Base-by-base conservation (phyloP, 2,888 invertebrate genomes). In the Craniophora ligustri region DNA sequence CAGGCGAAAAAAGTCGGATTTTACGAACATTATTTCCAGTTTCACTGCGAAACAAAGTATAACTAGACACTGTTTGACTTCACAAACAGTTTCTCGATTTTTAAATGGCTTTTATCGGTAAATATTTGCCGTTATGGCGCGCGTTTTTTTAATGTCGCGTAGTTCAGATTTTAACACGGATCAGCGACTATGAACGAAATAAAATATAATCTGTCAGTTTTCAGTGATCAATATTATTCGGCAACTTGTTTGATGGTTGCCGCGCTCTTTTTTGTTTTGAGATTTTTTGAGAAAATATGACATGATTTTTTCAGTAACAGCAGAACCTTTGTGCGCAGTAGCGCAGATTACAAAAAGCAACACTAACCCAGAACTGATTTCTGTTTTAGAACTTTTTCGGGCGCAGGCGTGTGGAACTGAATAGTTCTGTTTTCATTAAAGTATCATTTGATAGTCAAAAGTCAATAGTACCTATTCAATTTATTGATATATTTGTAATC, bases 181-280 rank as follows among this genome's bases (percentile, higher is more conserved):
- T 47, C 42, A 58, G 18, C 15, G 48, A 50, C 48, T 58, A 46
- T 58, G 58, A 48, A 57, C 41, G 50, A 45, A 51, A 63, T 68
- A 68, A 66, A 66, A 58, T 58, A 68, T 68, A 58, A 66, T 69
- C 51, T 42, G 59, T 54, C 70, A 69, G 47, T 45, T 69, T 15
- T 42, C 41, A 44, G 54, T 69, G 65, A 54, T 65, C 54, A 64
- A 68, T 69, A 69, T 69, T 67, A n/a, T n/a, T 67, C 50, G 66
- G 34, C 67, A 51, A 40, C 61, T 31, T 51, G 49, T 48, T 63
- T 55, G 10, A 28, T 59, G 54, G 64, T 65, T 49, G 41, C 41
- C 44, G 45, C 18, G 54, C 40, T 47, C 35, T 56, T 64, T n/a
- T 68, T 63, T 50, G 28, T 34, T 41, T 47, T 21, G 41, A 56